Percentiles rank a stretch among this genome's conserved stretches.
Conservation (phyloP, 1,140 invertebrate species). For the Cydia strobilella region DNA sequence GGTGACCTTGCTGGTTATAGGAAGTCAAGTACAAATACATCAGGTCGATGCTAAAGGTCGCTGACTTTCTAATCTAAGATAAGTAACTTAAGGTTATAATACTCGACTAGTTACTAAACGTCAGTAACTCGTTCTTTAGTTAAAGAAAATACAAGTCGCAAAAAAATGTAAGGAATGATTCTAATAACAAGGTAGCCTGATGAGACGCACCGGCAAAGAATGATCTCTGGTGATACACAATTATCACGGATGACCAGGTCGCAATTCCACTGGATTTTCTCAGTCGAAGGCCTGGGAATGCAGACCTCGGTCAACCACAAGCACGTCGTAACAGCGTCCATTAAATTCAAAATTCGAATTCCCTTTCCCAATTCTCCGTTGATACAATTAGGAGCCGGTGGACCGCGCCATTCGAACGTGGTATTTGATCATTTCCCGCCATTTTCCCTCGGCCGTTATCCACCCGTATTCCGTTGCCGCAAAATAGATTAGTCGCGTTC, state of each 20-base stretch:
- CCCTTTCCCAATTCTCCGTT: conserved; percentile 14
- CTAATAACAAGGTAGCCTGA: neutral
- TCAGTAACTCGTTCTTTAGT: too few relatives aligned
- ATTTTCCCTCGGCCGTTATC: conserved; percentile 38
- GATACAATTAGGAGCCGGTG: conserved; percentile 19
- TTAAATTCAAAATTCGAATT: conserved; percentile 20
- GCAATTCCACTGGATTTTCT: neutral
- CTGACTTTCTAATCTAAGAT: too few relatives aligned
- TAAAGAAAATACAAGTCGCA: too few relatives aligned
- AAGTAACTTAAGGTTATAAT: too few relatives aligned
- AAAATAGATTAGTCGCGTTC: conserved; percentile 42
- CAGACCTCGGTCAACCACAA: neutral
- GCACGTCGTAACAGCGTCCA: conserved; percentile 1
- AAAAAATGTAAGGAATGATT: too few relatives aligned
- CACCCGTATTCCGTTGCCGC: conserved; percentile 33
- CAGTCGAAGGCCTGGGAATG: neutral
- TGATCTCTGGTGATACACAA: neutral
- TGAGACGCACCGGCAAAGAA: neutral
- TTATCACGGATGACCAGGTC: neutral
- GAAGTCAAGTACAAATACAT: neutral
- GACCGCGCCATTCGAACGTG: conserved; percentile 30
- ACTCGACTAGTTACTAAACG: too few relatives aligned
- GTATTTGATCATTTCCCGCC: conserved; percentile 38
- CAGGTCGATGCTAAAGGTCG: too few relatives aligned
- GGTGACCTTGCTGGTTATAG: neutral